Evolutionary conservation across 35 echinoderm and acorn worm genomes (phyloP), one percentile per base, ranked within the genome.

Genomic region (Chiridota heheva): DNA sequence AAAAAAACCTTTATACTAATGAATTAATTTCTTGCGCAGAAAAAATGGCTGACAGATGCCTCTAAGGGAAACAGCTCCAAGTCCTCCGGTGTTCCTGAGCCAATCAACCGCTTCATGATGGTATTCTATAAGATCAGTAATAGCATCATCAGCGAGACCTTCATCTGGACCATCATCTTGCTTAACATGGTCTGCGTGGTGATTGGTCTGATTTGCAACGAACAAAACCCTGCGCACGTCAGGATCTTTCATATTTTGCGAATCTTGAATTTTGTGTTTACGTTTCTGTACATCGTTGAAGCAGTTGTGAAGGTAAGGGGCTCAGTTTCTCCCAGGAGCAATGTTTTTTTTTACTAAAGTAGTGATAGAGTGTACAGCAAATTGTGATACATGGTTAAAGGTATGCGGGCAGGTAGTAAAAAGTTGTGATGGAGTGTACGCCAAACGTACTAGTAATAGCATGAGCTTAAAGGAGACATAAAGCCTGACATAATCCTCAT

Each of bases 111-210:
- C 18, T 33, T 87, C 48, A 62, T 74, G 17, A 70, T 63, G 24
- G 4, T 81, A 4, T 59, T 88, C 49, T 86, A 80, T 74, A 69
- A 69, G 5, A 20, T 91, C 8, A 58, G 58, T 35, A 55, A 27
- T 32, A 70, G 81, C 58, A 59, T 67, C 38, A 81, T 58, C 40
- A 83, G 88, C 38, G 89, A 91, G 28, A 27, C 84, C 3, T 57
- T 78, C 67, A 82, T 98, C 40, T 84, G 78, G 76, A 44, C 60
- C 17, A 73, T 86, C 83, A 97, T 97, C 66, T 28, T 90, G 16
- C 73, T 87, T 65, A 98, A 98, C 76, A 83, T 98, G 77, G 49
- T 98, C 45, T 84, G 88, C 2, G 88, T 98, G 76, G 85, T 91
- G 56, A 91, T 98, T 74, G 89, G 82, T 0, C 91, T 98, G 20